Base-by-base conservation (phyloP, 2,888 invertebrate genomes). In the Halictus ligatus region DNA sequence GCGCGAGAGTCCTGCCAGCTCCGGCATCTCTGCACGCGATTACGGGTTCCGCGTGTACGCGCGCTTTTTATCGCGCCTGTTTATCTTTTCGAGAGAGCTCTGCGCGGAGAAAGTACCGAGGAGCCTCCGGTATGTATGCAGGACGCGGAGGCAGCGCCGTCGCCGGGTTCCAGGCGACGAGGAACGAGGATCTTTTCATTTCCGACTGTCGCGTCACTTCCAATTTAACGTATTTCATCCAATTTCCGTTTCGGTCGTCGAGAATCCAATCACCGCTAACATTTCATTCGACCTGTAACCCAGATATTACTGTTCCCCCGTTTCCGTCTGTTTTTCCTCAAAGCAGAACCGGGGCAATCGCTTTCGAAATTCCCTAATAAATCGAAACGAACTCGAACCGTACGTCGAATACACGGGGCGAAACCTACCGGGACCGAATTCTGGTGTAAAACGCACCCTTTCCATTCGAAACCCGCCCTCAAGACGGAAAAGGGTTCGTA, bases 191-290 rank as follows among this genome's bases (percentile, higher is more conserved):
- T 92, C 91, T 89, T 87, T 89, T 92, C 90, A 92, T 92, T 92
- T 92, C 92, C 92, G 86, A 79, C 87, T 82, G 87, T 85, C 88
- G 73, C 75, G 78, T 76, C 83, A 78, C 73, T 83, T 71, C 86
- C 88, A 86, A 90, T 91, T 89, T 89, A 91, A 91, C 88, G 92
- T 86, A 87, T 89, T 89, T 91, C 91, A 77, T 85, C 88, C 91
- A 91, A 92, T 92, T 92, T 92, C 92, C 92, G 89, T 77, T 83
- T 77, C 75, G 84, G 79, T 84, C 83, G 88, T 78, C 87, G 75
- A 89, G 88, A 86, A 88, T 87, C 85, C 85, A 87, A 88, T 89
- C 89, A 76, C 77, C n/a, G 80, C 77, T 74, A 83, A 86, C 81
- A 81, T 50, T 77, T 81, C 83, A 74, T 83, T 69, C 78, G 84